Base-by-base conservation (phyloP, 2,797 vertebrate genomes). In the Borostomias antarcticus region DNA sequence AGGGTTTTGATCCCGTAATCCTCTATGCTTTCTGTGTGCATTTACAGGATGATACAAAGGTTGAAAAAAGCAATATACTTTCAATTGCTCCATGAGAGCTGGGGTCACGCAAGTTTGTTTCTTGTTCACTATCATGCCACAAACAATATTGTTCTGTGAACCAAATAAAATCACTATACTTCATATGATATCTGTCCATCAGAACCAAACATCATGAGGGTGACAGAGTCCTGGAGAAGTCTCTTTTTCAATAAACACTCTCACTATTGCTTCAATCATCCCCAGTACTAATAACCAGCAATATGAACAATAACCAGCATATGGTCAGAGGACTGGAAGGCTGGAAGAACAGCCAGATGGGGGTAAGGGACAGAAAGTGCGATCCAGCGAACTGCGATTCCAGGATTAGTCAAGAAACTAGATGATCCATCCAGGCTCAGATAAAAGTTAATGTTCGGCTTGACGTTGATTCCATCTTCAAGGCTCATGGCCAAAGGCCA, bases 401-500 rank as follows among this genome's bases (percentile, higher is more conserved):
- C 15, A 28, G 17, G 32, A 64, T 28, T 11, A 5, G 17, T 23
- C 6, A 13, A 40, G 13, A 6, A 40, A 57, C 11, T 17, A 40
- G 7, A 47, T 40, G 5, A 21, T n/a, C 17, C 28, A 35, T 7
- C 52, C 51, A 29, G 25, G 17, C 65, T 57, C 74, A 76, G 67
- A 78, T 73, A 63, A 66, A 56, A n/a, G 40, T n/a, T n/a, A n/a
- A n/a, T 58, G 45, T 68, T 71, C 58, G 66, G 58, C 62, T 51
- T 68, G 62, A 66, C 17, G 53, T 64, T 73, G 53, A 56, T 70
- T 65, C 54, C 21, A 53, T 68, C 48, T 58, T 62, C 21, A 30
- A 37, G 66, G 73, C 67, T 48, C 50, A 47, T 50, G n/a, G 58
- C 65, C 70, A 69, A 75, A 83, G 68, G 66, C 73, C 64, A 66